Percentiles rank a stretch among this genome's conserved stretches.
Evolutionary conservation across 1,140 invertebrate genomes (phyloP).

Genomic region (Drosophila aff.): DNA sequence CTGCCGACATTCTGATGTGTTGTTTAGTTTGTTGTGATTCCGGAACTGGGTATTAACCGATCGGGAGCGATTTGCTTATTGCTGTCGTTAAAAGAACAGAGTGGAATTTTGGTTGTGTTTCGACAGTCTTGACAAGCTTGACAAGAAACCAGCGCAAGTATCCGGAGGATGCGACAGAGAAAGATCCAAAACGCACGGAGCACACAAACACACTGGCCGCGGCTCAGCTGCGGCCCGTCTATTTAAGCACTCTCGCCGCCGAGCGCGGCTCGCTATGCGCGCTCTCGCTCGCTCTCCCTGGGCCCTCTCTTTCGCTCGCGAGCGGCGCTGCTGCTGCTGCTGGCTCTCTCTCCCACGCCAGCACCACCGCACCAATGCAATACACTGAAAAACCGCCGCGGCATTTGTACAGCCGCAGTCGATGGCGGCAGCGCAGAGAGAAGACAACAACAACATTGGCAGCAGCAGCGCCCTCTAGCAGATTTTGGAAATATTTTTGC

Average conservation of each 20-base stretch:
- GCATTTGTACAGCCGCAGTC: conserved; percentile 76
- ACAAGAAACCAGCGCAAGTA: conserved; percentile 73
- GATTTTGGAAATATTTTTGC: conserved; percentile 65
- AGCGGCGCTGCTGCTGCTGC: conserved; percentile 50
- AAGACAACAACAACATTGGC: conserved; percentile 76
- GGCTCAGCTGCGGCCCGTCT: conserved; percentile 60
- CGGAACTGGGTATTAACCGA: conserved; percentile 28
- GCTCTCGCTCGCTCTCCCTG: conserved; percentile 16
- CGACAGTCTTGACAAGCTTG: conserved; percentile 40
- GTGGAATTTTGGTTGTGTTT: conserved; percentile 47
- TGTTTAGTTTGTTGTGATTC: conserved; percentile 47
- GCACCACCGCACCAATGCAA: conserved; percentile 33
- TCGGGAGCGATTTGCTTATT: conserved; percentile 34
- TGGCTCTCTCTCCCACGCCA: conserved; percentile 59
- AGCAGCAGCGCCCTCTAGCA: conserved; percentile 38
- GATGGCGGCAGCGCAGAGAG: conserved; percentile 67
- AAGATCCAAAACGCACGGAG: conserved; percentile 80
- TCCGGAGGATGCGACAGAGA: conserved; percentile 47
- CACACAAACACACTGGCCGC: conserved; percentile 78
- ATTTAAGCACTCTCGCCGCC: conserved; percentile 61
- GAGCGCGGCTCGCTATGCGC: conserved; percentile 16
- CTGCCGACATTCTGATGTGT: conserved; percentile 79
- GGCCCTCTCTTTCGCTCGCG: conserved; percentile 4
- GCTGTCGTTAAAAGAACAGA: conserved; percentile 58
- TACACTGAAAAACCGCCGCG: conserved; percentile 75